phyloP scores from a whole-genome alignment of 2,113 vertebrate genomes.

The Saguinus midas region DNA sequence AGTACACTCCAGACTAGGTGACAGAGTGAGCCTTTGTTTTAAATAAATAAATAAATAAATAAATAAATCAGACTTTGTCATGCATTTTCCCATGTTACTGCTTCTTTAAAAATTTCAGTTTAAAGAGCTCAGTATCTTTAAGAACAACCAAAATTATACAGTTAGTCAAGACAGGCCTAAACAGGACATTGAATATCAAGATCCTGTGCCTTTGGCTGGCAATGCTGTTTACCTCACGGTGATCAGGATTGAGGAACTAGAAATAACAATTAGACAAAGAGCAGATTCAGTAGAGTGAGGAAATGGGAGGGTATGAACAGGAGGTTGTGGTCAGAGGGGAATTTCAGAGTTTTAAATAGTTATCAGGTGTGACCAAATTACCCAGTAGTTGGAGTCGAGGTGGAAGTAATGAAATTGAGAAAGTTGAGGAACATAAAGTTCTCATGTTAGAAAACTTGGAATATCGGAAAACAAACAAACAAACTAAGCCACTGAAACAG shows the following conservation, averaged over 20 bases:
- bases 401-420: neutral
- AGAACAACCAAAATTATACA: neutral
- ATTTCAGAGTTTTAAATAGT: slow-evolving; percentile 40
- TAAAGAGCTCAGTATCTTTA: slow-evolving; percentile 4
- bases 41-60: neutral
- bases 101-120: neutral
- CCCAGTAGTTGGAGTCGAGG: neutral
- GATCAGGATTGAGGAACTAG: neutral
- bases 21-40: too few species aligned
- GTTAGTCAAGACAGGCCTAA: slow-evolving; percentile 48
- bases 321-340: slow-evolving; percentile 46
- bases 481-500: neutral
- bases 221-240: neutral
- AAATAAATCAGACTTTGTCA: neutral
- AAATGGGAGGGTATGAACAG: neutral
- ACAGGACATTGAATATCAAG: neutral
- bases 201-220: slow-evolving; percentile 46
- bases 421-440: slow-evolving; percentile 11
- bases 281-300: slow-evolving; percentile 28
- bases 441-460: neutral
- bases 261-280: slow-evolving; percentile 60
- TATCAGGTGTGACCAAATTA: slow-evolving; percentile 39
- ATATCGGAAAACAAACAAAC: neutral
- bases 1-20: too few species aligned
- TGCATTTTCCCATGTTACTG: neutral